phyloP scores from a whole-genome alignment of 2,888 invertebrate genomes.

The Biston stratarius region DNA sequence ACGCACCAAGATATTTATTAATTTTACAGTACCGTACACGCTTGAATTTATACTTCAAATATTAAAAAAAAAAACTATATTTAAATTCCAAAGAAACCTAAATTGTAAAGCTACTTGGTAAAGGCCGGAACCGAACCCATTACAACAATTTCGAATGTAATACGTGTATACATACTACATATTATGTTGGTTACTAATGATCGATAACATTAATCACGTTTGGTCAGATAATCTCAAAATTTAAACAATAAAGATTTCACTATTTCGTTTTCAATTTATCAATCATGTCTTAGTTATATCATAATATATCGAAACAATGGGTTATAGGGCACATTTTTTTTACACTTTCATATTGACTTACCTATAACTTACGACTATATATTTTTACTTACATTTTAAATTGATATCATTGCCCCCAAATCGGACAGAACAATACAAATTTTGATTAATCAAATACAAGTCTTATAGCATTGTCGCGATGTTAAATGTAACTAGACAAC shows the following conservation, averaged over 20 bases:
- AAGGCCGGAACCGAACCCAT: too few relatives aligned
- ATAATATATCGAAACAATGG: constrained; percentile 3
- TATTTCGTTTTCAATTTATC: not conserved
- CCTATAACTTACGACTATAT: constrained; percentile 43
- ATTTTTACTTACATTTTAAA: constrained; percentile 46
- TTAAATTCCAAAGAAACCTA: too few relatives aligned
- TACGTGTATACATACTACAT: too few relatives aligned
- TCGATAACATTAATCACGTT: too few relatives aligned
- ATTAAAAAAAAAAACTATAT: too few relatives aligned
- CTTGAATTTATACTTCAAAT: too few relatives aligned
- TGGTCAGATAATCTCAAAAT: too few relatives aligned
- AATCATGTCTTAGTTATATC: not conserved
- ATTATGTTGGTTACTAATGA: too few relatives aligned
- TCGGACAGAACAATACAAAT: constrained; percentile 64
- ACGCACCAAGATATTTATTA: too few relatives aligned
- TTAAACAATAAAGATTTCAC: constrained; percentile 4
- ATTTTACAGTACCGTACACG: too few relatives aligned
- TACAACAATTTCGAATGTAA: too few relatives aligned
- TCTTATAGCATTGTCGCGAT: constrained; percentile 37
- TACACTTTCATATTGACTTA: constrained; percentile 49
- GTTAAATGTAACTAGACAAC: constrained; percentile 35
- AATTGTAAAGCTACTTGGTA: too few relatives aligned
- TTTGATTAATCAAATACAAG: constrained; percentile 53
- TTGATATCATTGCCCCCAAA: constrained; percentile 56
- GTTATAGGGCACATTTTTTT: constrained; percentile 3